Evolutionary conservation across 2,113 vertebrate genomes (phyloP).

Genomic region (Anolis sagrei): DNA sequence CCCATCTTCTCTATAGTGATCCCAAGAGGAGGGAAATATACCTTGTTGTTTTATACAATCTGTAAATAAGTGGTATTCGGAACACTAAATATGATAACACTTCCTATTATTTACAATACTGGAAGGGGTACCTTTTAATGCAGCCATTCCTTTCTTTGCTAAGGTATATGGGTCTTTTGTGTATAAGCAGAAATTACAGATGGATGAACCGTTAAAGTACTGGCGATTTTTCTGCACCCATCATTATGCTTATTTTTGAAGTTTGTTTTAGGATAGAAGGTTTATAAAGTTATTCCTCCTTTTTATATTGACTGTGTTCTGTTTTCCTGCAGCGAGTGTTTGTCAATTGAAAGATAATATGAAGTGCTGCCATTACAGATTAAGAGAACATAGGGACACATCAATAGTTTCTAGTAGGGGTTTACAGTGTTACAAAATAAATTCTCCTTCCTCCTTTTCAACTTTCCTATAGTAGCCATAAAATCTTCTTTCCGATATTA

Average conservation of each 20-base stretch:
- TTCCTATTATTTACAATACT: neutral
- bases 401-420: slow-evolving; percentile 10
- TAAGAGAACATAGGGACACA: slow-evolving; percentile 26
- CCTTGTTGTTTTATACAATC: too few species aligned
- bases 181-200: slow-evolving; percentile 18
- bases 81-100: neutral
- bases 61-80: neutral
- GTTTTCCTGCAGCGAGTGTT: neutral
- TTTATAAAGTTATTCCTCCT: slow-evolving; percentile 25
- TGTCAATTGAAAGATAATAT: slow-evolving; percentile 16
- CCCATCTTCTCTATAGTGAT: neutral
- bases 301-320: slow-evolving; percentile 40
- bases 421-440: neutral
- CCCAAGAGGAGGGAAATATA: neutral
- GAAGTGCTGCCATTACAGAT: slow-evolving; percentile 16
- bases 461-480: neutral
- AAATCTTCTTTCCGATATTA: neutral
- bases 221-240: slow-evolving; percentile 35
- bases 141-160: neutral
- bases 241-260: slow-evolving; percentile 46
- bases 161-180: neutral
- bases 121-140: neutral
- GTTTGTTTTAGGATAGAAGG: slow-evolving; percentile 24
- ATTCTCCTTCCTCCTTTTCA: neutral
- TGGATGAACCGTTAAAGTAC: neutral